phyloP scores from a whole-genome alignment of 2,113 vertebrate species.

The Nyctereutes procyonoides region DNA sequence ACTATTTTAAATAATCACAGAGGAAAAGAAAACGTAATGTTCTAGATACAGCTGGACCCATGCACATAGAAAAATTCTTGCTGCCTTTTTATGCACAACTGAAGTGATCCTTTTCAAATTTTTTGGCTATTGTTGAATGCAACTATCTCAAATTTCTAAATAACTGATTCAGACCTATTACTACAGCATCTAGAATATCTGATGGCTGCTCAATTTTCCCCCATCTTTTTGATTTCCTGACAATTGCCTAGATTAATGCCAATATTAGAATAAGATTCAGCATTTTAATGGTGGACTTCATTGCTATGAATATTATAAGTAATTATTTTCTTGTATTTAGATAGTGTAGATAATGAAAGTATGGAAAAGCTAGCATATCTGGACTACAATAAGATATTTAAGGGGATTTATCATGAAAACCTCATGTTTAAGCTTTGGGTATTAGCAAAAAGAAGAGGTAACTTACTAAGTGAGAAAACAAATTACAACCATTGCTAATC shows the following conservation, averaged over 20 bases:
- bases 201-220: background rate
- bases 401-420: background rate
- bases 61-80: background rate
- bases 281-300: background rate
- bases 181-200: background rate
- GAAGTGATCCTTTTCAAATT: background rate
- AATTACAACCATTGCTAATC: background rate
- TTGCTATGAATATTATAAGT: background rate
- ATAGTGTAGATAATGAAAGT: background rate
- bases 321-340: background rate
- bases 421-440: background rate
- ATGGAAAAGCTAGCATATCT: background rate
- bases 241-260: background rate
- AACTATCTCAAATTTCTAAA: background rate
- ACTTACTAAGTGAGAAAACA: background rate
- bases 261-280: background rate
- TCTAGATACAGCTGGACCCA: background rate
- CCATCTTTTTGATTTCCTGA: constrained; percentile 29
- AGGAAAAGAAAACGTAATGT: background rate
- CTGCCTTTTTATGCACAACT: background rate
- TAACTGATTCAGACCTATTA: background rate
- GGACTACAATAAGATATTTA: background rate
- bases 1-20: constrained; percentile 21
- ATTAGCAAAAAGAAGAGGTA: background rate
- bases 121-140: background rate